Percentiles rank a stretch among this genome's conserved stretches.
Evolutionary conservation across 1,140 invertebrate genomes (phyloP).

Genomic region (Ceratosolen fusciceps): DNA sequence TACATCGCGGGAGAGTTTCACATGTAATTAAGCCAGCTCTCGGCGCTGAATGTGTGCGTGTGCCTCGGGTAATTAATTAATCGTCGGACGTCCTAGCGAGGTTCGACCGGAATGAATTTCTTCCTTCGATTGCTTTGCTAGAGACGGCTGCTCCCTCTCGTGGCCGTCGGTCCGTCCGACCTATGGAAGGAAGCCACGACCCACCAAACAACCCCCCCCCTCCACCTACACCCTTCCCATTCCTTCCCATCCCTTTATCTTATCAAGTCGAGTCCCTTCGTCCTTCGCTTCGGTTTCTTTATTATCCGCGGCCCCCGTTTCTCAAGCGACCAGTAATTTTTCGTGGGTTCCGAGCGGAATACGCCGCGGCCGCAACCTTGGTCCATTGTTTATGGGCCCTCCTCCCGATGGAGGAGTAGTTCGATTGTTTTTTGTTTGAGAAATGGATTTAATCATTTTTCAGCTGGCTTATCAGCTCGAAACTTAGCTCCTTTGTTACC

Average conservation of each 20-base stretch:
- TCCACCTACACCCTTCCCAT: too few species aligned
- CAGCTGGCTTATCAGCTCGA: background rate
- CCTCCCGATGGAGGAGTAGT: background rate
- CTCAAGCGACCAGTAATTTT: conserved; percentile 25
- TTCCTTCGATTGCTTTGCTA: conserved; percentile 38
- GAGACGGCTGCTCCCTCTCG: background rate
- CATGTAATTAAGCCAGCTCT: conserved; percentile 55
- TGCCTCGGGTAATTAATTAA: conserved; percentile 56
- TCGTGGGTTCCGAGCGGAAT: conserved; percentile 26
- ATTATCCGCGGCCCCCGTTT: conserved; percentile 23
- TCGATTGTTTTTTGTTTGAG: background rate
- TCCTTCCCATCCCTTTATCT: conserved; percentile 26
- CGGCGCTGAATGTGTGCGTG: background rate
- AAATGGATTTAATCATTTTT: conserved; percentile 20
- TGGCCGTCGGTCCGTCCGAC: too few species aligned
- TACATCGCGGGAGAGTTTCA: conserved; percentile 49
- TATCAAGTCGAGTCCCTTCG: conserved; percentile 4
- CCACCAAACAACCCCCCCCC: too few species aligned
- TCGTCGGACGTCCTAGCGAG: conserved; percentile 48
- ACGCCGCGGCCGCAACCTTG: conserved; percentile 10
- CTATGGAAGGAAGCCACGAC: too few species aligned
- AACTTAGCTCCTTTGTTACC: conserved; percentile 25
- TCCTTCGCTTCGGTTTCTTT: conserved; percentile 23
- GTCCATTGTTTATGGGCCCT: background rate
- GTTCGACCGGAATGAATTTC: conserved; percentile 42